Base-by-base conservation (phyloP, 2,888 invertebrate genomes). In the Ormyrus pomaceus region DNA sequence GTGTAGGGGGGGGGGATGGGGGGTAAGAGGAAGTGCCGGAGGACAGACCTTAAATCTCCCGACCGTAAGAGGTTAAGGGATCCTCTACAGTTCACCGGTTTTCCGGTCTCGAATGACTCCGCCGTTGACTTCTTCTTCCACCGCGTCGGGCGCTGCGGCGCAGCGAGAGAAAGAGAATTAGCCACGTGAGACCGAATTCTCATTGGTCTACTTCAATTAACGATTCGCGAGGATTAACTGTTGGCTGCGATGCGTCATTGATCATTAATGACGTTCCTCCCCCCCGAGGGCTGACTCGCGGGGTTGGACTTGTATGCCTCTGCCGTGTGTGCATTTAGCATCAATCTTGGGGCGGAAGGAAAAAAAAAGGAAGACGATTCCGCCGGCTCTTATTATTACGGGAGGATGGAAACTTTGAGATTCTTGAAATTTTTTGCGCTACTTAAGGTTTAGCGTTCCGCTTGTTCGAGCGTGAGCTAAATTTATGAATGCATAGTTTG, bases 1-100 rank as follows among this genome's bases (percentile, higher is more conserved):
- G 34, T 34, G 34, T 0, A 72, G 48, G 2, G 10, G 10, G 58
- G 13, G 45, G 9, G 19, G 5, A 46, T 3, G 51, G 6, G 34
- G 56, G 46, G 65, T 34, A 62, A 83, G 81, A 83, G 84, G 82
- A 83, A 83, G 80, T 81, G 82, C 80, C 81, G 73, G 77, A 83
- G 79, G 82, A 83, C 78, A 75, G 82, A 82, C 83, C 83, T 82
- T 85, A 85, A 84, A 84, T 85, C 85, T 84, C 80, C 78, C 71
- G 72, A 81, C 76, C 78, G 81, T 79, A 66, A 74, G 82, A 82
- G 81, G 70, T 73, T 62, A 68, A 34, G 77, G 69, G 66, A 77
- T 75, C 34, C 71, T 76, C 75, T 66, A 61, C 65, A 56, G 76
- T 77, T 76, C 72, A 13, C 58, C 74, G 65, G 69, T 68, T 80